Evolutionary conservation across 2,113 vertebrate genomes (phyloP), one percentile per base, ranked within the genome.

Genomic region (Entomyzon cyanotis): DNA sequence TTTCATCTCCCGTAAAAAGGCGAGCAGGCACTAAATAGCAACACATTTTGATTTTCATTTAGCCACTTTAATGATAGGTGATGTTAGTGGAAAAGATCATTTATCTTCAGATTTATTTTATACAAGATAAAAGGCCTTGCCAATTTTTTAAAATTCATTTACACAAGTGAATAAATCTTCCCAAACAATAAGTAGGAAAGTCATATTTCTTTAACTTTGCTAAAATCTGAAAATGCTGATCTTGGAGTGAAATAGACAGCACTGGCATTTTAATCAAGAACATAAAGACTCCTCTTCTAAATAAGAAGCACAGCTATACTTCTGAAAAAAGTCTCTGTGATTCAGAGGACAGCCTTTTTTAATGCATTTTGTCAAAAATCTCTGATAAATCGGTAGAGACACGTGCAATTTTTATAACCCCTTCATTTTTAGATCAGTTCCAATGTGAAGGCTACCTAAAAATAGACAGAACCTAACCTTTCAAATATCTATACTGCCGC

Each of bases 401-500:
- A 81, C 12, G 30, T 77, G 64, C 78, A 86, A 77, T 93, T 95
- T 96, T 97, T 95, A 83, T 96, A 94, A 89, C 83, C 83, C 73
- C 91, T 94, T 95, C 95, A 88, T 95, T 97, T 92, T 94, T 88
- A 96, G 79, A 96, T 95, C 91, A 86, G 83, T 91, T 95, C 96
- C 92, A 89, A 89, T 18, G 39, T 93, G 94, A 95, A 95, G 80
- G 74, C 97, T 85, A 93, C 82, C 97, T 98, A 98, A 97, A 98
- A 98, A 97, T 97, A 98, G 97, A 95, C 84, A 50, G 10, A 82
- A 84, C 76, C 96, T 97, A 97, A 97, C 96, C 96, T 97, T 97
- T 96, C 84, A 91, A 95, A 96, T 88, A 96, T 95, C 96, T 88
- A 44, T 93, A 94, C 86, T 91, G 95, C 93, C 93, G 87, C 93